A percentile compares a stretch with the other conserved stretches of the same genome.
Conservation (phyloP, 2,797 vertebrate genomes). For the Eulemur albifrons region DNA sequence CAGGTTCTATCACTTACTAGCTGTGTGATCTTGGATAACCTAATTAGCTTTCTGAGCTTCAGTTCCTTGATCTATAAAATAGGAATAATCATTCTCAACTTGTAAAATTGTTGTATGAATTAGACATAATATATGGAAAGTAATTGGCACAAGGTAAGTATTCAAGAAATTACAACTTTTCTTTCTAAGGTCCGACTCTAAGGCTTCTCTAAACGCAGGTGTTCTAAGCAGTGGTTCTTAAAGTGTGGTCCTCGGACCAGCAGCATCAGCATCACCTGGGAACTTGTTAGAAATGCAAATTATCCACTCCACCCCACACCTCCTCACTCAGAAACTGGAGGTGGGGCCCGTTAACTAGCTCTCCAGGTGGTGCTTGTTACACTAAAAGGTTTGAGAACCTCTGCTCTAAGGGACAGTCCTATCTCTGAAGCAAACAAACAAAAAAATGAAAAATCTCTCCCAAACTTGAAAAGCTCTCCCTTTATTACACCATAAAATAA, state of each 20-base stretch:
- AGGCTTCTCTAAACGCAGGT: background rate
- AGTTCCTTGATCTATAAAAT: background rate
- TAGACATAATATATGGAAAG: background rate
- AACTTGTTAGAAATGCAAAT: background rate
- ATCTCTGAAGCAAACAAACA: background rate
- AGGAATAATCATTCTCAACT: background rate
- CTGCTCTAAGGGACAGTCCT: background rate
- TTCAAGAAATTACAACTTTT: background rate
- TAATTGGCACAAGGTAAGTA: background rate
- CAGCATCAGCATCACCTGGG: background rate
- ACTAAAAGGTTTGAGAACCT: background rate
- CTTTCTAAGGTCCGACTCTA: background rate
- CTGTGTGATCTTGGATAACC: background rate
- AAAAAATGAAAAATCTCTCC: background rate
- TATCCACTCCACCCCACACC: background rate
- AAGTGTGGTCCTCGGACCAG: background rate
- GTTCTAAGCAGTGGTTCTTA: background rate
- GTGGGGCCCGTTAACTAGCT: background rate
- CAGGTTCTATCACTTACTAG: background rate
- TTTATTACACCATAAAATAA: constrained; percentile 12
- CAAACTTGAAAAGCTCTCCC: background rate
- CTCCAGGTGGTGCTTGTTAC: background rate
- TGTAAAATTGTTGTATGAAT: background rate
- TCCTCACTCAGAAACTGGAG: background rate
- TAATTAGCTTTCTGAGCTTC: background rate